phyloP scores from a whole-genome alignment of 2,888 invertebrate genomes.

The Boloria euphrosyne region DNA sequence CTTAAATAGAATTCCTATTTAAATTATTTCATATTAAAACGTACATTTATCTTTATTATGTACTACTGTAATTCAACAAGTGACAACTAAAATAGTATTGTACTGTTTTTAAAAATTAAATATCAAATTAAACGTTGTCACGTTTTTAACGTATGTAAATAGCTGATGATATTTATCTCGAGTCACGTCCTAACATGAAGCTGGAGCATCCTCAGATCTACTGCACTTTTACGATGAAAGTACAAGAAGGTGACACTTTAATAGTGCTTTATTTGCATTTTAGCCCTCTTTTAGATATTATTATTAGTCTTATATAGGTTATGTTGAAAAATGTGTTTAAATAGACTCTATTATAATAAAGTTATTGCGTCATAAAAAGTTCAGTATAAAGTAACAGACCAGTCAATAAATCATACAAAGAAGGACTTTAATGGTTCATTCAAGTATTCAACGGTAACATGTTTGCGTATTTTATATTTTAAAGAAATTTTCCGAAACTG shows the following conservation, averaged over 20 bases:
- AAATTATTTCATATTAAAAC: too few relatives aligned
- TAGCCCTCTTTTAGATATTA: too few relatives aligned
- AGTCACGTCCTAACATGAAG: neutral
- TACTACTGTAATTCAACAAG: too few relatives aligned
- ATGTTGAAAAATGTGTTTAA: too few relatives aligned
- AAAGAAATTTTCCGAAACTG: neutral
- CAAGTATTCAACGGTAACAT: neutral
- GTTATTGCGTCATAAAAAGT: too few relatives aligned
- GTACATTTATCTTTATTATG: too few relatives aligned
- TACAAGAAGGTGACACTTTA: neutral
- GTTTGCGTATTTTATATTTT: neutral
- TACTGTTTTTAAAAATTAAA: too few relatives aligned
- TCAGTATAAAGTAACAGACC: too few relatives aligned
- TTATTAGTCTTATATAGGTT: too few relatives aligned
- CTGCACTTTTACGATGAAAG: slow-evolving; percentile 14
- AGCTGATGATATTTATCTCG: slow-evolving; percentile 22
- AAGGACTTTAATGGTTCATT: neutral
- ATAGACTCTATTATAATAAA: too few relatives aligned
- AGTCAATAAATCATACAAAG: too few relatives aligned
- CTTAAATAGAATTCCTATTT: too few relatives aligned
- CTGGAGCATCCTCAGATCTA: slow-evolving; percentile 13
- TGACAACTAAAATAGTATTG: neutral
- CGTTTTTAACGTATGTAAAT: slow-evolving; percentile 19
- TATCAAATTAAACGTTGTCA: slow-evolving; percentile 18
- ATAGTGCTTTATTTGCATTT: neutral